Base-by-base conservation (phyloP, 2,797 vertebrate genomes). In the Lepilemur ruficaudatus region DNA sequence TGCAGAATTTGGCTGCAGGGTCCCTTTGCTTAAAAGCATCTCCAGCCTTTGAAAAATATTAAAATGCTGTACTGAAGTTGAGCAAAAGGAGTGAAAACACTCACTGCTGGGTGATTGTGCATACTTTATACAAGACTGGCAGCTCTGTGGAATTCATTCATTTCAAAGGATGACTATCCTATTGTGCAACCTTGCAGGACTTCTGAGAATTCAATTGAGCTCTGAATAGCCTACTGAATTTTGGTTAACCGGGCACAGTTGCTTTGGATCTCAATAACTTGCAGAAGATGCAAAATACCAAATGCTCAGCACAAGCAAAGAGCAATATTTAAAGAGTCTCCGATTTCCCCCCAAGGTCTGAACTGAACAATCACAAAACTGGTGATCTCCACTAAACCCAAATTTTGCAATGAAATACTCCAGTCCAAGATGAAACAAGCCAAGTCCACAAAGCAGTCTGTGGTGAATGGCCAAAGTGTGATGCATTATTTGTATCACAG, bases 81-180 rank as follows among this genome's bases (percentile, higher is more conserved):
- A 93, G 41, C 96, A 85, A 28, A 96, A 89, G 92, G 93, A 96
- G 82, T 41, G 0, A 52, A 94, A 95, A 79, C 23, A 80, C 81
- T 73, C 88, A 41, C 97, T 83, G 91, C 82, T 35, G 89, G 65
- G 86, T 76, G 97, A 98, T 95, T 94, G 97, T 96, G 97, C 98
- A 95, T 94, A 98, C 98, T 98, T 98, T 97, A 91, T 32, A 76
- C 23, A 78, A 94, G 89, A 95, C 75, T 32, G 97, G 96, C 97
- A 97, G 97, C 92, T 96, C 94, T 93, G 96, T 92, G 96, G 96
- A 95, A 97, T 92, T 91, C 97, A 96, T 96, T 98, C 98, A 97
- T 98, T 97, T 97, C 96, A 93, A 95, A 97, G 97, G 96, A 97
- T 96, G 97, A 97, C 55, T 28, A 95, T 94, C 96, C 97, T 96